Conservation (phyloP, 1,140 invertebrate species). For the Sipha flava region DNA sequence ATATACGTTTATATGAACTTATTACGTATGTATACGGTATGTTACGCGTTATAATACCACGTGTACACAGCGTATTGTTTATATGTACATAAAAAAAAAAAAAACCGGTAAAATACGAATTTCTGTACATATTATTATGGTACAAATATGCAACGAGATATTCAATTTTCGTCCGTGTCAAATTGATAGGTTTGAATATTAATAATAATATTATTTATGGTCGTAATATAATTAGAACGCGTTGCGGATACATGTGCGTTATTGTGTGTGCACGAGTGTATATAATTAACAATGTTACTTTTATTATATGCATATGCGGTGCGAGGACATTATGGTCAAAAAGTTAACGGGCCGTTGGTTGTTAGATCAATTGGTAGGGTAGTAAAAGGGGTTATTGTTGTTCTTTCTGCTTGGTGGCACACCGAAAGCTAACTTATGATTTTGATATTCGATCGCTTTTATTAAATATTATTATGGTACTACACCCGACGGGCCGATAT, state of each 20-base stretch:
- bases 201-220: background rate
- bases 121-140: background rate
- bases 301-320: background rate
- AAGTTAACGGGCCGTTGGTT: slow-evolving; percentile 6
- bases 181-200: background rate
- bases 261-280: background rate
- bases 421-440: slow-evolving; percentile 2
- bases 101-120: background rate
- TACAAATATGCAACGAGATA: too few relatives aligned
- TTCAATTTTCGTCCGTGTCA: too few relatives aligned
- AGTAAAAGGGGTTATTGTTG: background rate
- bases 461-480: too few relatives aligned
- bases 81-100: too few relatives aligned
- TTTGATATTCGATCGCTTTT: slow-evolving; percentile 6
- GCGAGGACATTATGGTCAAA: background rate
- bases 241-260: background rate
- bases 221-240: background rate
- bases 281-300: background rate
- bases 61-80: too few relatives aligned
- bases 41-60: too few relatives aligned
- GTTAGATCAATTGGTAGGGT: background rate
- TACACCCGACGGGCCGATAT: background rate
- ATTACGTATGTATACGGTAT: too few relatives aligned
- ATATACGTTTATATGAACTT: too few relatives aligned
- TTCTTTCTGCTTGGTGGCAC: background rate